Evolutionary conservation across 1,140 invertebrate species (phyloP).

Genomic region (Drosophila ercepeae): DNA sequence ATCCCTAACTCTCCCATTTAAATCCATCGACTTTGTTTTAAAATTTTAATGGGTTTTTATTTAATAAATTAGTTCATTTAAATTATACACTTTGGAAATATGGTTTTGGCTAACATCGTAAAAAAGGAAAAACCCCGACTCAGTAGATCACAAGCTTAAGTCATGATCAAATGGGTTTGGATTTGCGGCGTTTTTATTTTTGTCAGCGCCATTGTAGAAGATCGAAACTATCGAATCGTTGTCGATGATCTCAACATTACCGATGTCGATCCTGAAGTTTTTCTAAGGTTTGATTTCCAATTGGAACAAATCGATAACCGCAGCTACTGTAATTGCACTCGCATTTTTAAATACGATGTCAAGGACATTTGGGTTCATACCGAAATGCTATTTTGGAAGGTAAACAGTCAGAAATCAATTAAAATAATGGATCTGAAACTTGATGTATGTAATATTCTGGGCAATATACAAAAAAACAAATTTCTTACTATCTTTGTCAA

Average conservation of each 20-base stretch:
- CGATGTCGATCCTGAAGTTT: constrained; percentile 25
- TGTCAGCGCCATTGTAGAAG: neutral
- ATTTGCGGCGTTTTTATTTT: constrained; percentile 6
- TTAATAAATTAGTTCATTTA: too few relatives aligned
- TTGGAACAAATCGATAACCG: constrained; percentile 42
- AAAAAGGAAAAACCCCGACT: neutral
- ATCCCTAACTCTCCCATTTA: too few relatives aligned
- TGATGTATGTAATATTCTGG: constrained; percentile 37
- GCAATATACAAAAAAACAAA: constrained; percentile 16
- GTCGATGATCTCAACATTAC: constrained; percentile 35
- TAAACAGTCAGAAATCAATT: constrained; percentile 19
- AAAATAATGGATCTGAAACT: constrained; percentile 23
- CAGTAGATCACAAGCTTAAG: neutral
- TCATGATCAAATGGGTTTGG: constrained; percentile 31
- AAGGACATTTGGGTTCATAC: constrained; percentile 13
- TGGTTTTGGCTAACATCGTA: too few relatives aligned
- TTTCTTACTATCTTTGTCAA: constrained; percentile 33
- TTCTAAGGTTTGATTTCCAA: constrained; percentile 23
- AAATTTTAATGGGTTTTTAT: too few relatives aligned
- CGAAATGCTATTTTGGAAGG: constrained; percentile 35
- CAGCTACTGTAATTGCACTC: constrained; percentile 19
- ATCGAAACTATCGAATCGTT: constrained; percentile 41
- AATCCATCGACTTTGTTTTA: too few relatives aligned
- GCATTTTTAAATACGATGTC: constrained; percentile 24
- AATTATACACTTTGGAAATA: too few relatives aligned